These are phyloP conservation scores for Dysmachus trigonus DNA, from an alignment of 2,888 invertebrate genomes.

Conservation along the genomic window DNA sequence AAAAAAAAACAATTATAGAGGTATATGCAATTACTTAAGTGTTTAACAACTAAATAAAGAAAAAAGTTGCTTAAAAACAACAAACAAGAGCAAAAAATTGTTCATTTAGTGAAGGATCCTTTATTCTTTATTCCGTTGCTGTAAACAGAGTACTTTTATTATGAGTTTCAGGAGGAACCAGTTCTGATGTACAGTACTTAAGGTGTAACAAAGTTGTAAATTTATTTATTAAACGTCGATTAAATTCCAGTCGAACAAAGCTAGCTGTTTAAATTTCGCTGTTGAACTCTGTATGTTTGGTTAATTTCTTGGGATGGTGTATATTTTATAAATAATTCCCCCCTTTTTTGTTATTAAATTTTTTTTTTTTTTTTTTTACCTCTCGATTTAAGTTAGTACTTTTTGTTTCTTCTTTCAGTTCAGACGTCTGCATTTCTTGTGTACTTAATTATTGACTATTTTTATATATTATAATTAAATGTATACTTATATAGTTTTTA, in stretches of 20 bases:
- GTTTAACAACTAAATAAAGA: background rate
- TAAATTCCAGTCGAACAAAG: conserved; percentile 20
- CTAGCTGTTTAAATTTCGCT: conserved; percentile 19
- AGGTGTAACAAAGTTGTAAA: conserved; percentile 36
- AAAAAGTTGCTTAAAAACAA: background rate
- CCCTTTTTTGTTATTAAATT: background rate
- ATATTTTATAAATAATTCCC: conserved; percentile 14
- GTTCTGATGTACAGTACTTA: conserved; percentile 26
- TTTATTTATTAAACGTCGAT: conserved; percentile 16
- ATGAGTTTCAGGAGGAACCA: background rate
- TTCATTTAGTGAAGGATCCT: background rate
- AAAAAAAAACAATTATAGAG: conserved; percentile 7
- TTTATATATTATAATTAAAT: conserved; percentile 35
- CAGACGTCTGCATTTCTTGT: conserved; percentile 34
- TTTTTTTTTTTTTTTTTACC: background rate
- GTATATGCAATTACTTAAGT: conserved; percentile 33
- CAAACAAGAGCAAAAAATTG: background rate
- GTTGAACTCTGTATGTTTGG: conserved; percentile 24
- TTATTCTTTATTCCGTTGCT: conserved; percentile 2
- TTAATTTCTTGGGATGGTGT: conserved; percentile 34
- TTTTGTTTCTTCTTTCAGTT: background rate
- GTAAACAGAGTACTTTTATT: background rate
- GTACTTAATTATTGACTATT: conserved; percentile 42
- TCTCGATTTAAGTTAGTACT: conserved; percentile 1
- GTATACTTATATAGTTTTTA: conserved; percentile 40